Conservation (phyloP, 2,113 vertebrate species). For the Danio rerio region DNA sequence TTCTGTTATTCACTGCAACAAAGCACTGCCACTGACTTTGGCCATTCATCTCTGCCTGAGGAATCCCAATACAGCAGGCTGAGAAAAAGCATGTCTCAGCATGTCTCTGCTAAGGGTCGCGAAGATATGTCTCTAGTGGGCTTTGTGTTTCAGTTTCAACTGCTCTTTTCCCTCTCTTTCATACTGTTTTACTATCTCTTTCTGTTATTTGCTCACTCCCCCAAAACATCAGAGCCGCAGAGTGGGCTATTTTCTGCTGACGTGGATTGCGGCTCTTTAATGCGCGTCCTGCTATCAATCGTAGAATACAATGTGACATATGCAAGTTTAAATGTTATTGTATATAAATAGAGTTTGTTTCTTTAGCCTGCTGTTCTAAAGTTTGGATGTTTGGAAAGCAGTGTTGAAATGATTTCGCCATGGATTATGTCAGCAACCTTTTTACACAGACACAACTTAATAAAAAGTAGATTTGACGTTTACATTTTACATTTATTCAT, state of each 20-base stretch:
- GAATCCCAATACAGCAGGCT: constrained; percentile 11
- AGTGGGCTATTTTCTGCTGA: background rate
- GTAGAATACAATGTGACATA: background rate
- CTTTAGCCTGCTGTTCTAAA: no score
- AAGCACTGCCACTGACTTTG: constrained; percentile 29
- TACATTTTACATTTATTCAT: no score
- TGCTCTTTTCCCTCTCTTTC: background rate
- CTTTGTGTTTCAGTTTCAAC: constrained; percentile 17
- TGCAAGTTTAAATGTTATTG: background rate
- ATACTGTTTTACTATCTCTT: constrained; percentile 16
- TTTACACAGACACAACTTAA: no score
- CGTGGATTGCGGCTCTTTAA: background rate
- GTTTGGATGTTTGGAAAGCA: no score
- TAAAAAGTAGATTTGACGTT: no score
- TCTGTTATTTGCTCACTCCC: constrained; percentile 29
- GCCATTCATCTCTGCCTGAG: constrained; percentile 52
- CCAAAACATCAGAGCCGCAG: background rate
- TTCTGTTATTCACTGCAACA: constrained; percentile 48
- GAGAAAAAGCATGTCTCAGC: constrained; percentile 46
- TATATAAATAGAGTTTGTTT: background rate
- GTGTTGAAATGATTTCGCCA: no score
- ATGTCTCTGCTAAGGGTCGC: constrained; percentile 32
- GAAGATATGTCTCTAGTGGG: constrained; percentile 42
- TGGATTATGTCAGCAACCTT: no score
- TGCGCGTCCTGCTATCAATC: background rate